Base-by-base conservation (phyloP, 2,113 vertebrate genomes). In the Stegastes partitus region DNA sequence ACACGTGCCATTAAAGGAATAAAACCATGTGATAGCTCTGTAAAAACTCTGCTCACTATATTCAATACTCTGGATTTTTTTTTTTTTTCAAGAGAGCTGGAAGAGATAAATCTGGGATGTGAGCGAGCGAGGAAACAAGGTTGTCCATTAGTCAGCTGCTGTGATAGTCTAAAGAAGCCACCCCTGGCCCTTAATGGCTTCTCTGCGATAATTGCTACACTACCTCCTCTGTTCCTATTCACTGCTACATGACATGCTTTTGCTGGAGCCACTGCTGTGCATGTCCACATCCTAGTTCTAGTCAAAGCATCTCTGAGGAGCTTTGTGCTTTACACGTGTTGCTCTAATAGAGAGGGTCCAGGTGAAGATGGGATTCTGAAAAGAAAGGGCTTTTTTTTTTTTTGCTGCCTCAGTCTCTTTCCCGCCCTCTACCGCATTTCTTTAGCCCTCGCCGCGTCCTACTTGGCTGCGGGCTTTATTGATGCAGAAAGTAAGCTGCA, bases 161-260 rank as follows among this genome's bases (percentile, higher is more conserved):
- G 95, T 94, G 96, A 96, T 96, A 94, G 95, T 96, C 96, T 96
- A 96, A 93, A 97, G 96, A 95, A 96, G 94, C 91, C 86, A 93
- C 95, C 85, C 81, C 56, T 85, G 49, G 87, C 83, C 89, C 96
- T 95, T 99, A 98, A 99, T 99, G 96, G 97, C 94, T 96, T 97
- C 95, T 96, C 87, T 50, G 94, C 94, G 96, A 96, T 99, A 98
- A 98, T 98, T 98, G 97, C 96, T 96, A 89, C 97, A 96, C 96
- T 95, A 94, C 92, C 95, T 88, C 69, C 68, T 75, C 84, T 78
- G 95, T 94, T 95, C 83, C 95, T 91, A 85, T 96, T 93, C 95
- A 97, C 93, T 94, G 94, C 93, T 93, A 96, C 93, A 94, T 96
- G 96, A 96, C 96, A 96, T 84, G 79, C 80, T 89, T 81, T 83